Evolutionary conservation across 1,140 invertebrate genomes (phyloP), one percentile per base, ranked within the genome.

Genomic region (Drosophila lowei): DNA sequence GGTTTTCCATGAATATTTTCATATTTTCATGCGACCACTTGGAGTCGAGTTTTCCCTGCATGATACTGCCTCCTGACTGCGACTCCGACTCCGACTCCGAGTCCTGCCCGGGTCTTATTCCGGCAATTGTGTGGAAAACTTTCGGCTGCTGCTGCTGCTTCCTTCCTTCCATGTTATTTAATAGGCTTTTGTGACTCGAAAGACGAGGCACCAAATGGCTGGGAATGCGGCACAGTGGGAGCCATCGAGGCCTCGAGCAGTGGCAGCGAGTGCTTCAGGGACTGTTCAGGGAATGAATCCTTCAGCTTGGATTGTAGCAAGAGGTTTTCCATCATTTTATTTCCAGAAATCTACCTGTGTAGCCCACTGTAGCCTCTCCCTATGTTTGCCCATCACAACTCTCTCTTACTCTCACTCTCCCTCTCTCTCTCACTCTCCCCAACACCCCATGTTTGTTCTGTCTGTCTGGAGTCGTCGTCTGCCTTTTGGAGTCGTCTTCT

Each of bases 121-220:
- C 74, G 81, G 68, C 77, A 85, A 85, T 84, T 84, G 77, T 79
- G 72, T 60, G 58, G 54, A 62, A 85, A 85, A 85, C 61, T 83
- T 85, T 85, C 30, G 72, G 53, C 73, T 66, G 57, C 70, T 70
- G 46, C 42, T 56, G 48, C n/a, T 34, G 3, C 34, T 13, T 11
- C 11, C 34, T 38, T 38, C 34, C 1, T 38, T 38, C 43, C 21
- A 16, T 81, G 81, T 86, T 88, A 86, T 86, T 86, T 86, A 86
- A 86, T 86, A 86, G 81, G 81, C 83, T 86, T 86, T 81, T 86
- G 73, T 80, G 77, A 70, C 72, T 80, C 41, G 53, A 42, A 49
- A 64, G 70, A 73, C 48, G 53, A n/a, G 56, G 34, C 68, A 46
- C 38, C 59, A 78, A 78, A 63, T 42, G 67, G 46, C 63, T 62